Conservation (phyloP, 1,140 invertebrate genomes). For the Drosophila novamexicana region DNA sequence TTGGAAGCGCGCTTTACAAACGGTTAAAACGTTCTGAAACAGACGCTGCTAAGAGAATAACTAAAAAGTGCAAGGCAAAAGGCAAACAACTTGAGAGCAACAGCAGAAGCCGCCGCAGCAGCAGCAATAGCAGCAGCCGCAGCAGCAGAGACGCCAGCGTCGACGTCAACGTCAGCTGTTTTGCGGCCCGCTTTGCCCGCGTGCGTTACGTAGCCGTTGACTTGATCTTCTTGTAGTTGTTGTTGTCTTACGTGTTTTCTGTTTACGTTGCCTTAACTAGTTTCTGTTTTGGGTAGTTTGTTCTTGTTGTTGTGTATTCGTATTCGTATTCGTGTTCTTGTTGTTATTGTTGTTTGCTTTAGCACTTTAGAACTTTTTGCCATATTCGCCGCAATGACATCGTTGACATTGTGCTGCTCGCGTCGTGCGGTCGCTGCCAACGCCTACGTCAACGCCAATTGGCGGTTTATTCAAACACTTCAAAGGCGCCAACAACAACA, state of each 20-base stretch:
- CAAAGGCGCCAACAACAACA: constrained; percentile 72
- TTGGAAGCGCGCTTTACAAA: constrained; percentile 15
- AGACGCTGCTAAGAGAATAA: constrained; percentile 64
- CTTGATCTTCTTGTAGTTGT: constrained; percentile 35
- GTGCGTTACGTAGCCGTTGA: constrained; percentile 47
- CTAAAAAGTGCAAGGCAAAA: constrained; percentile 74
- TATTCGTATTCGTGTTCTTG: constrained; percentile 18
- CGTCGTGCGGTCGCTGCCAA: constrained; percentile 42
- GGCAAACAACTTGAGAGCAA: constrained; percentile 34
- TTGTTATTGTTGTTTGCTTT: constrained; percentile 4
- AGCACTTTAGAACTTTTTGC: constrained; percentile 29
- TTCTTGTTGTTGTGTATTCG: constrained; percentile 35
- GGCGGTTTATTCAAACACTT: constrained; percentile 65
- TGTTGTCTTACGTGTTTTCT: constrained; percentile 18
- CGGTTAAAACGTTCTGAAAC: constrained; percentile 62
- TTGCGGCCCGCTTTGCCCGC: constrained; percentile 1
- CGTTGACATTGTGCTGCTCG: constrained; percentile 61
- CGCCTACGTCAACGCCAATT: constrained; percentile 53
- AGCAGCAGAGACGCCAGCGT: constrained; percentile 34
- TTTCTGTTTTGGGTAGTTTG: constrained; percentile 61
- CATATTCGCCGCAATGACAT: constrained; percentile 70
- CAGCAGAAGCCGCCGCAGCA: constrained; percentile 21
- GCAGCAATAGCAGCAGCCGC: background rate
- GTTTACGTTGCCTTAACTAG: constrained; percentile 55
- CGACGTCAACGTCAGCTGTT: constrained; percentile 63